A percentile compares a stretch with the other conserved stretches of the same genome.
Conservation (phyloP, 2,113 vertebrate genomes). For the Oxyruncus cristatus region DNA sequence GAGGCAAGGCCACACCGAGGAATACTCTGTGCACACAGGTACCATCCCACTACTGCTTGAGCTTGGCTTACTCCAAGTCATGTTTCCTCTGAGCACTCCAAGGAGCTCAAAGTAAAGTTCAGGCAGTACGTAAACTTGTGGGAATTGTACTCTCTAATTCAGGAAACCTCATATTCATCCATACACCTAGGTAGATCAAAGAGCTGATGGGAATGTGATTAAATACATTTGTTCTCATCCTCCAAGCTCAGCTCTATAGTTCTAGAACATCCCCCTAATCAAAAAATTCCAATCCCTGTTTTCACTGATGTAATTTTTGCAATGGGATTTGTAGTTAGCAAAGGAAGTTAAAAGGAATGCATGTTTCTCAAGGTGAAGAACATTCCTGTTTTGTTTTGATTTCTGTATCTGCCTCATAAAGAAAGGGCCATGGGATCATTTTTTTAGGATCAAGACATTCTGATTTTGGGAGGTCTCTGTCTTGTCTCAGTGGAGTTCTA, state of each 20-base stretch:
- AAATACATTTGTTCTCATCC: background rate
- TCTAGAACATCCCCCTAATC: background rate
- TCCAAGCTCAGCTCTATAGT: background rate
- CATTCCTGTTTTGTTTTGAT: background rate
- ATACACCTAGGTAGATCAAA: background rate
- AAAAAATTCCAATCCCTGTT: background rate
- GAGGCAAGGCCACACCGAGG: background rate
- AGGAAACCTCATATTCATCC: background rate
- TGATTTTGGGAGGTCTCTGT: background rate
- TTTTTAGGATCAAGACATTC: background rate
- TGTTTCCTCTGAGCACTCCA: background rate
- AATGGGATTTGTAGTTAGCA: background rate
- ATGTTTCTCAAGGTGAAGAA: background rate
- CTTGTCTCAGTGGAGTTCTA: background rate
- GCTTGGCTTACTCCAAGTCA: accelerated
- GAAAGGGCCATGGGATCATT: background rate
- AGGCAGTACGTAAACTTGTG: background rate
- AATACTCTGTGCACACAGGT: background rate
- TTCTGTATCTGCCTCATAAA: background rate
- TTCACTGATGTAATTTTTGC: background rate
- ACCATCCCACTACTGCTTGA: accelerated
- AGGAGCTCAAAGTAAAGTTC: background rate
- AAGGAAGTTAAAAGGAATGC: background rate
- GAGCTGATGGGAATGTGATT: background rate
- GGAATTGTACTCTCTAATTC: background rate